phyloP scores from a whole-genome alignment of 2,113 vertebrate genomes.

The Zootoca vivipara region DNA sequence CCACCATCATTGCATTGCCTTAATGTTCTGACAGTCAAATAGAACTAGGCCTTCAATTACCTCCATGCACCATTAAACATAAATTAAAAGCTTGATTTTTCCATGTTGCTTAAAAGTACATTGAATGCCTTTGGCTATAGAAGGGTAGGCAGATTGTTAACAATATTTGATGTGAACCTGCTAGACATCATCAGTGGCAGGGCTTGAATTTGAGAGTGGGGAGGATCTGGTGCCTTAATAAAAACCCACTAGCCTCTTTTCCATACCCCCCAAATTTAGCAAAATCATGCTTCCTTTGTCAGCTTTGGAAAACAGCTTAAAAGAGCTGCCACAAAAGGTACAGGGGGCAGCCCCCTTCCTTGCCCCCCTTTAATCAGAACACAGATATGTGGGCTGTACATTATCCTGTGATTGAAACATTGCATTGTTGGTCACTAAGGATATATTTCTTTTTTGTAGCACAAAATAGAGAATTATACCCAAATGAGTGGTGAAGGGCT shows the following conservation, averaged over 20 bases:
- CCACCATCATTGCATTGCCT: background rate
- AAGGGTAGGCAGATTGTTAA: background rate
- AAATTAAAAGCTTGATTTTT: background rate
- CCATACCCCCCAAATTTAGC: too few relatives aligned
- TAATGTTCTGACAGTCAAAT: background rate
- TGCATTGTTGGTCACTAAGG: background rate
- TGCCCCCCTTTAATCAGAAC: too few relatives aligned
- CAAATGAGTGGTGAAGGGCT: background rate
- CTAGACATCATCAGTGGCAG: background rate
- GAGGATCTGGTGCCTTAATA: too few relatives aligned
- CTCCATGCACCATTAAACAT: background rate
- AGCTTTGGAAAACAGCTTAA: too few relatives aligned
- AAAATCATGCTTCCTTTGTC: too few relatives aligned
- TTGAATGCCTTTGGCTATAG: background rate
- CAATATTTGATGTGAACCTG: background rate
- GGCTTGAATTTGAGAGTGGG: background rate
- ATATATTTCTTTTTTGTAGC: background rate
- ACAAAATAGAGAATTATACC: background rate
- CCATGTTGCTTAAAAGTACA: background rate
- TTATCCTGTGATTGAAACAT: background rate
- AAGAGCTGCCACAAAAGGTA: too few relatives aligned
- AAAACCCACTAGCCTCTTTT: too few relatives aligned
- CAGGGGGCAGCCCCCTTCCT: too few relatives aligned
- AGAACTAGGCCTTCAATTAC: background rate
- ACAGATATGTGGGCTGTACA: background rate